A percentile compares a stretch with the other conserved stretches of the same genome.
phyloP scores from a whole-genome alignment of 1,140 invertebrate genomes.

The Camponotus vicinus region DNA sequence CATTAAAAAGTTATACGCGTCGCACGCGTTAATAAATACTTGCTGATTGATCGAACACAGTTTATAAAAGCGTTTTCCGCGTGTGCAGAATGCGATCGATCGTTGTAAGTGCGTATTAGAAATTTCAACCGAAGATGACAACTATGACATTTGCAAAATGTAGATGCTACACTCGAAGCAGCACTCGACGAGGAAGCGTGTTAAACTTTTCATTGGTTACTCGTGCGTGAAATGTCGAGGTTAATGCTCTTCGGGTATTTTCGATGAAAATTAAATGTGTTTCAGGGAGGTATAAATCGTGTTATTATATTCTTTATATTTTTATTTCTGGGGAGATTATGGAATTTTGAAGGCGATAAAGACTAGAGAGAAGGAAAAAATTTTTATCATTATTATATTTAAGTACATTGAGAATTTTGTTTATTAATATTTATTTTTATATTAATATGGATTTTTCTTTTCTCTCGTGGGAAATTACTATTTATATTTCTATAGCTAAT shows the following conservation, averaged over 20 bases:
- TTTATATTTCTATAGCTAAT: background rate
- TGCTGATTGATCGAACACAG: background rate
- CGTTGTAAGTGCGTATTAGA: background rate
- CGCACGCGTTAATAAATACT: constrained; percentile 28
- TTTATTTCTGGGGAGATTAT: background rate
- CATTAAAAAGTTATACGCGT: constrained; percentile 25
- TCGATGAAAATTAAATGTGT: background rate
- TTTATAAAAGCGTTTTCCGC: background rate
- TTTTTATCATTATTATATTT: no score
- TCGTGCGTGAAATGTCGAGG: background rate
- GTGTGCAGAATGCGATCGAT: constrained; percentile 10
- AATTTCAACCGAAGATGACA: background rate
- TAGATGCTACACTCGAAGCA: constrained; percentile 1
- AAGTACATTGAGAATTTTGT: background rate
- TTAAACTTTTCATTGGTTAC: constrained; percentile 8
- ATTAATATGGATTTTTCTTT: background rate
- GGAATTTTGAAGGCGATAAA: background rate
- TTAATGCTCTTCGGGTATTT: background rate
- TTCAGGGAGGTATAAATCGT: background rate
- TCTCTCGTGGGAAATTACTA: background rate
- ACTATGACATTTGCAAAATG: constrained; percentile 33
- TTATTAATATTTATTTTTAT: background rate
- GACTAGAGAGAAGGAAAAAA: background rate
- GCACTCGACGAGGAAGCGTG: constrained; percentile 3
- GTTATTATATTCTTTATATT: background rate